Conservation (phyloP, 2,797 vertebrate species). For the Glossophaga mutica region DNA sequence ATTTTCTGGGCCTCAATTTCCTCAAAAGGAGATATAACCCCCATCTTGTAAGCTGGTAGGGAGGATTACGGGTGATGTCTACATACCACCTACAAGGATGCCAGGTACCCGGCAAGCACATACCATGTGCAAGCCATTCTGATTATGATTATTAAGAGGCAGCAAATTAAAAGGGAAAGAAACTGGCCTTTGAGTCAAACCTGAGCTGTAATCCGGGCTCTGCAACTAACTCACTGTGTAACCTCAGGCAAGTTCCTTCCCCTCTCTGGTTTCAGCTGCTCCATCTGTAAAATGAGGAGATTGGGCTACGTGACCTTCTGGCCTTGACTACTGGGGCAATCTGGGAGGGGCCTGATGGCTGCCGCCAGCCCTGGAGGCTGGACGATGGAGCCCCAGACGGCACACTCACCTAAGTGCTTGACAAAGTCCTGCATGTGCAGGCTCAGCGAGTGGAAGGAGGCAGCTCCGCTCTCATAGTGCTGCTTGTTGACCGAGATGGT, state of each 20-base stretch:
- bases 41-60: not conserved
- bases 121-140: not conserved
- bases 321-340: not conserved
- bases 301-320: not conserved
- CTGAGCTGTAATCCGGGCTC: slow-evolving; percentile 59
- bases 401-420: slow-evolving; percentile 91
- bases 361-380: rapidly evolving
- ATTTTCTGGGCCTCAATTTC: not conserved
- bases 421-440: slow-evolving; percentile 98
- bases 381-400: rapidly evolving
- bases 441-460: slow-evolving; percentile 95
- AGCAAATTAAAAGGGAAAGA: slow-evolving; percentile 37
- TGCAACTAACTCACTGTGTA: slow-evolving; percentile 64
- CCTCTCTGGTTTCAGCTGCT: slow-evolving; percentile 71
- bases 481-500: slow-evolving; percentile 95
- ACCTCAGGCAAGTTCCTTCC: slow-evolving; percentile 65
- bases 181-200: slow-evolving; percentile 44
- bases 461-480: slow-evolving; percentile 94
- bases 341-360: not conserved
- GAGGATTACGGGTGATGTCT: not conserved
- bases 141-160: not conserved
- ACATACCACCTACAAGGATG: not conserved
- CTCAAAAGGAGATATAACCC: not conserved
- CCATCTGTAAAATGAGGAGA: slow-evolving; percentile 67
- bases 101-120: not conserved